Conservation (phyloP, 2,888 invertebrate species). For the Pseudococcus jackbeardsleyi region DNA sequence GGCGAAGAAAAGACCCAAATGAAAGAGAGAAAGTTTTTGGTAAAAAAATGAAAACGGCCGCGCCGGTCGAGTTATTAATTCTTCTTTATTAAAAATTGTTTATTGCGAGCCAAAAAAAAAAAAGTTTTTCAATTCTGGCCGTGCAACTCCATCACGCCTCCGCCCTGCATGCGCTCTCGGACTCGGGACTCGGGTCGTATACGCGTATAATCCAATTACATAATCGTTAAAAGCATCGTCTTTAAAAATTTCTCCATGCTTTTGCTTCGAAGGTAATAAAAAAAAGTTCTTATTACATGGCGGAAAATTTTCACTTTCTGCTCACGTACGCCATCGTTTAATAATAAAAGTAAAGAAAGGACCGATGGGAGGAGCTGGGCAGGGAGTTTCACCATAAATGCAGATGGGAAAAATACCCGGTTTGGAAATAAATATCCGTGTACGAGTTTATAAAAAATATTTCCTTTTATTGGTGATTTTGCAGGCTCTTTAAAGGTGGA, state of each 20-base stretch:
- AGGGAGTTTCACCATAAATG: background rate
- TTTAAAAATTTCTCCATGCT: conserved; percentile 57
- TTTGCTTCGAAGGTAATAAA: background rate
- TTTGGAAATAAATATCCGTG: background rate
- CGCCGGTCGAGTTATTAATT: conserved; percentile 54
- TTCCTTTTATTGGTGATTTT: no score
- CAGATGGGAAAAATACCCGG: background rate
- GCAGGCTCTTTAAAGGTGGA: no score
- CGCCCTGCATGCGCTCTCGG: background rate
- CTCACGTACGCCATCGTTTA: conserved; percentile 56
- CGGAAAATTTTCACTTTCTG: conserved; percentile 58
- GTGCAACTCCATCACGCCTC: background rate
- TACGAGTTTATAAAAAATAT: no score
- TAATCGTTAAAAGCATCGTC: conserved; percentile 58
- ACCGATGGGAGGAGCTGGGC: background rate
- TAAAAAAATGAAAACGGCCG: conserved; percentile 2
- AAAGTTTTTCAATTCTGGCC: conserved; percentile 55
- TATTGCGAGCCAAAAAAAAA: conserved; percentile 39
- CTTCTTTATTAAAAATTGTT: conserved; percentile 58
- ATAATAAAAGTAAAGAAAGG: conserved; percentile 46
- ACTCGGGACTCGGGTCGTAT: background rate
- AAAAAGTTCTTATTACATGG: conserved; percentile 60
- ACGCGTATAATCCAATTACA: conserved; percentile 56
- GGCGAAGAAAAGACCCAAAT: background rate
- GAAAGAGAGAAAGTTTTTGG: background rate